Evolutionary conservation across 2,797 vertebrate species (phyloP).

Genomic region (Poecilia wingei): DNA sequence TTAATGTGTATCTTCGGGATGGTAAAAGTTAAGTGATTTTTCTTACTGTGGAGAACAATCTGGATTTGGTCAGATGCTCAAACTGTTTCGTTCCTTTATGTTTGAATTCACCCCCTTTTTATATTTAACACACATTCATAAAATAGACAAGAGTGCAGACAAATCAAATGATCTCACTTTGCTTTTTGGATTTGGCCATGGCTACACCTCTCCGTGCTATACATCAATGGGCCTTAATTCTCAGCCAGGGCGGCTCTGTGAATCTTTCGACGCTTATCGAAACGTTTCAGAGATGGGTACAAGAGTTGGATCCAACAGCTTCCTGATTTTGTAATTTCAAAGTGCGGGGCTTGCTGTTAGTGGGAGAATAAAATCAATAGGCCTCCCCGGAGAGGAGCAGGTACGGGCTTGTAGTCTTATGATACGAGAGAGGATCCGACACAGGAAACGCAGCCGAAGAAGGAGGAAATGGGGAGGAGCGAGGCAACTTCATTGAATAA

Average conservation of each 20-base stretch:
- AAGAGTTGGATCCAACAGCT: slow-evolving; percentile 76
- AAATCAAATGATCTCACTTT: slow-evolving; percentile 42
- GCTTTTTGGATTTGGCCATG: slow-evolving; percentile 43
- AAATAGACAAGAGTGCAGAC: slow-evolving; percentile 19
- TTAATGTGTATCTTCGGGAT: not conserved
- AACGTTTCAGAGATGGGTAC: slow-evolving; percentile 67
- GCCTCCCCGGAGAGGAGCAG: slow-evolving; percentile 68
- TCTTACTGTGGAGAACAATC: not conserved
- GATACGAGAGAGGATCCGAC: slow-evolving; percentile 69
- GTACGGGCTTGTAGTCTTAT: slow-evolving; percentile 65
- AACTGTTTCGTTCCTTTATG: not conserved
- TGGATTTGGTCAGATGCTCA: not conserved
- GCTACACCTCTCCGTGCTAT: slow-evolving; percentile 31
- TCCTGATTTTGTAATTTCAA: slow-evolving; percentile 81
- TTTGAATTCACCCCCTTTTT: not conserved
- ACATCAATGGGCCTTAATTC: slow-evolving; percentile 52
- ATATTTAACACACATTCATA: not conserved
- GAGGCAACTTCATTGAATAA: slow-evolving; percentile 72
- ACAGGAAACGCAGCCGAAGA: slow-evolving; percentile 66
- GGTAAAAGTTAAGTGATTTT: not conserved
- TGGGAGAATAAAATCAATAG: slow-evolving; percentile 78
- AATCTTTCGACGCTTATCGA: slow-evolving; percentile 63
- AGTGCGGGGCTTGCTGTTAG: slow-evolving; percentile 67
- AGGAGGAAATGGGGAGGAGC: slow-evolving; percentile 72
- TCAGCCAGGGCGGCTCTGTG: slow-evolving; percentile 57